A percentile compares a stretch with the other conserved stretches of the same genome.
Evolutionary conservation across 1,140 invertebrate species (phyloP).

Genomic region (Brachystomella parvula): DNA sequence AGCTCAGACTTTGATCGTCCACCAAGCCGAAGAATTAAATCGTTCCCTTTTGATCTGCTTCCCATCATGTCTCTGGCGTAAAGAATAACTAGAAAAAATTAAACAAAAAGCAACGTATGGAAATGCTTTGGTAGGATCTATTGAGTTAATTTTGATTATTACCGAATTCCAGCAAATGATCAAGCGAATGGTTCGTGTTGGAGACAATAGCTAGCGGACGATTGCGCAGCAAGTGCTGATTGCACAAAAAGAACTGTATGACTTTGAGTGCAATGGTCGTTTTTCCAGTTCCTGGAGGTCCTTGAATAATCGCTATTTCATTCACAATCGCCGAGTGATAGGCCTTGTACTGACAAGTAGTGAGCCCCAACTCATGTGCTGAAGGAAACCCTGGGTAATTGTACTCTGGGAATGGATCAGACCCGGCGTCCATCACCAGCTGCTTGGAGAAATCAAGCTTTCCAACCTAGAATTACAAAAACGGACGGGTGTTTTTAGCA

Average conservation of each 20-base stretch:
- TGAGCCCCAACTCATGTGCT: conserved; percentile 44
- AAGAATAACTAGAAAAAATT: neutral
- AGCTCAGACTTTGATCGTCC: conserved; percentile 56
- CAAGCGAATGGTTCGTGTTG: conserved; percentile 78
- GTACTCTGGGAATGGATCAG: neutral
- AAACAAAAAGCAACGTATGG: neutral
- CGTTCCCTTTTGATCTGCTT: conserved; percentile 22
- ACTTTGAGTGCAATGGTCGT: conserved; percentile 53
- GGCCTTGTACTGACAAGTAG: conserved; percentile 53
- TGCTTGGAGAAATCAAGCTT: neutral
- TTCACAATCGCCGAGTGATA: conserved; percentile 52
- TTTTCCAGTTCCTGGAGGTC: conserved; percentile 70
- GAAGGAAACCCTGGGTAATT: conserved; percentile 36
- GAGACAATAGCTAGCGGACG: conserved; percentile 65
- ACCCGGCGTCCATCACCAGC: neutral
- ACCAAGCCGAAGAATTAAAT: conserved; percentile 59
- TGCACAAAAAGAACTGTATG: neutral
- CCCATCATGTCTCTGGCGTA: neutral
- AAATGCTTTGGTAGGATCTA: neutral
- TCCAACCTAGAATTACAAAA: neutral
- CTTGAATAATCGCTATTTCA: conserved; percentile 60
- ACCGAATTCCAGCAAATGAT: conserved; percentile 70
- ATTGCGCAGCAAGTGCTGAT: neutral
- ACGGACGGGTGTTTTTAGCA: neutral
- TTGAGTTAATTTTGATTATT: neutral